These are phyloP conservation scores for Drosophila asahinai DNA, from an alignment of 1,140 invertebrate genomes.

Conservation along the genomic window DNA sequence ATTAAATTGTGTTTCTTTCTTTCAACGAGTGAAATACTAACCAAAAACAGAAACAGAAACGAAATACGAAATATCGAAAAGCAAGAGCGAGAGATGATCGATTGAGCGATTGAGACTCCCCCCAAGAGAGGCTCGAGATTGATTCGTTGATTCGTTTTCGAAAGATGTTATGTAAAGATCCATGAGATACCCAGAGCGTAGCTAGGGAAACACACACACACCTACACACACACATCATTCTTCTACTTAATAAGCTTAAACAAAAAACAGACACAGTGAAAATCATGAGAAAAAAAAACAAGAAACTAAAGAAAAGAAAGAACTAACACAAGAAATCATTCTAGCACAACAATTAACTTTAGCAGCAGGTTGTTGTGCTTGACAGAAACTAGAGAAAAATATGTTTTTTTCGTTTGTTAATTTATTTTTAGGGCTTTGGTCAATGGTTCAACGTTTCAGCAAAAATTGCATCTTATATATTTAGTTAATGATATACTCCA, in stretches of 20 bases:
- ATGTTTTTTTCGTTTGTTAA: slow-evolving; percentile 82
- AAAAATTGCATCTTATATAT: slow-evolving; percentile 98
- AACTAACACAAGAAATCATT: slow-evolving; percentile 38
- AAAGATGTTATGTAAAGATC: slow-evolving; percentile 25
- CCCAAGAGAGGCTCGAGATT: slow-evolving; percentile 38
- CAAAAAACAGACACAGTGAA: slow-evolving; percentile 26
- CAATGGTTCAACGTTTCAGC: slow-evolving; percentile 92
- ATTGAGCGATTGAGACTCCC: slow-evolving; percentile 35
- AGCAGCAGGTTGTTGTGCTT: slow-evolving; percentile 61
- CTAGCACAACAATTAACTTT: slow-evolving; percentile 62
- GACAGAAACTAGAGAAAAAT: slow-evolving; percentile 70
- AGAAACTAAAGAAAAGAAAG: slow-evolving; percentile 3
- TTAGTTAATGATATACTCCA: slow-evolving; percentile 98
- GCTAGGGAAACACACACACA: slow-evolving; percentile 50
- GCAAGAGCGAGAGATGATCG: slow-evolving; percentile 36
- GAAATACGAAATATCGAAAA: slow-evolving; percentile 46
- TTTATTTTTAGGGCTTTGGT: slow-evolving; percentile 90
- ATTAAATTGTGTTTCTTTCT: slow-evolving; percentile 75
- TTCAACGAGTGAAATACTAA: slow-evolving; percentile 75
- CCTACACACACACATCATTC: slow-evolving; percentile 23
- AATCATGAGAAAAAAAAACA: slow-evolving; percentile 16
- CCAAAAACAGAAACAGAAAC: slow-evolving; percentile 36
- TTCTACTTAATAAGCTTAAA: slow-evolving; percentile 31
- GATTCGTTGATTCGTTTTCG: slow-evolving; percentile 61
- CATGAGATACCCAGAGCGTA: slow-evolving; percentile 31